Base-by-base conservation (phyloP, 2,888 invertebrate genomes). In the Orthosia gothica region DNA sequence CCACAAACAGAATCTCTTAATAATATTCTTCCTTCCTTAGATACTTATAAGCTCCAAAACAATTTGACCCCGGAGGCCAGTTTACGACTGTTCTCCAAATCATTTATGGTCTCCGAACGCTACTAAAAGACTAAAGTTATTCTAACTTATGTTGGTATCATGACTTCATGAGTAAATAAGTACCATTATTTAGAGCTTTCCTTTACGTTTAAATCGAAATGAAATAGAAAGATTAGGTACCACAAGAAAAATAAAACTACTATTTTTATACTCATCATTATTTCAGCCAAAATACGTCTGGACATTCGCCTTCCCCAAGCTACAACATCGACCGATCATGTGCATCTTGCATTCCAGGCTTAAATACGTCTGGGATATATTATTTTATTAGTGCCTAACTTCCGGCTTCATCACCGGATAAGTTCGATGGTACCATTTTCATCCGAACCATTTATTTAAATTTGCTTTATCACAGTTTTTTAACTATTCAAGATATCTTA, bases 61-160 rank as follows among this genome's bases (percentile, higher is more conserved):
- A 80, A 76, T 72, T 52, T 23, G 52, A 20, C 76, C 58, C 73
- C 13, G 0, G 80, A 45, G 73, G 20, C 49, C 16, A 40, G 23
- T 76, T 79, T 45, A 79, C 52, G 26, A 64, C 40, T 54, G 49
- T 79, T 76, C 18, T 20, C 49, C 49, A 64, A 71, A 71, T 63
- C 55, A 63, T 79, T 58, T n/a, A 54, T 20, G 45, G 52, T 58
- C 73, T 20, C 76, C 18, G 52, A 40, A 64, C 13, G 7, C n/a
- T 64, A 54, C 2, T 80, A 55, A 64, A 74, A 70, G 64, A 13
- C 20, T n/a, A 15, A 49, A 64, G 40, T 77, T 65, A 18, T n/a
- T 5, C 5, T n/a, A 50, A 50, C 40, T 66, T 73, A 61, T 54
- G 9, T 55, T 18, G 11, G 40, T 49, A 23, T n/a, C 54, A 55